Evolutionary conservation across 2,888 invertebrate species (phyloP), one percentile per base, ranked within the genome.

Genomic region (Hermaeophaga mercurialis): DNA sequence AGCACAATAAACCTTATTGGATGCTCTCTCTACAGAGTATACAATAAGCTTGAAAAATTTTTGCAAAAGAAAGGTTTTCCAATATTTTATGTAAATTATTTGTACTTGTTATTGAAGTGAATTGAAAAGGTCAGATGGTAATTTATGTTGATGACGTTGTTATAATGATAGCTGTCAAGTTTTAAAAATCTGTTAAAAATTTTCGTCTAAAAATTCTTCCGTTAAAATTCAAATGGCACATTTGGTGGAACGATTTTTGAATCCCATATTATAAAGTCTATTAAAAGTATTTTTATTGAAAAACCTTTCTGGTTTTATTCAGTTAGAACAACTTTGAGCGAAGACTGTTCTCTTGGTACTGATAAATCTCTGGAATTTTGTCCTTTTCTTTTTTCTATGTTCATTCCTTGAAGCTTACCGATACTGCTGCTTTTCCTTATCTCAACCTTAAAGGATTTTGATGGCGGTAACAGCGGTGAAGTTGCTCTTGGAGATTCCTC

Each of bases 401-500:
- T 55, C 12, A 62, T 70, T 33, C 63, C 63, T 45, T 73, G 75
- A 50, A 78, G 60, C 63, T 70, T 73, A 45, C 77, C 73, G 45
- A 76, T 78, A 61, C 77, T 78, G 62, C 66, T 75, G 63, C 78
- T 79, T 66, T 79, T 80, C 41, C 71, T 59, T 50, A 79, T 78
- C 66, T 77, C 76, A 6, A 72, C 67, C 61, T 71, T 73, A 5
- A 67, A 60, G 18, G 61, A 66, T 57, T 70, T 70, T 15, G 65
- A 78, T 63, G 80, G 80, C 63, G 76, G 77, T 2, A 85, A 78
- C 1, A 86, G 74, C 1, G 87, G 87, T 1, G 86, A 86, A 19
- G 86, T 86, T 34, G 85, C 85, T 69, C 84, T 81, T 17, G 85
- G 85, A 11, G 85, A 86, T 67, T 85, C 84, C 66, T 83, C 82